A percentile compares a stretch with the other conserved stretches of the same genome.
Conservation (phyloP, 2,797 vertebrate species). For the Crax fasciolata region DNA sequence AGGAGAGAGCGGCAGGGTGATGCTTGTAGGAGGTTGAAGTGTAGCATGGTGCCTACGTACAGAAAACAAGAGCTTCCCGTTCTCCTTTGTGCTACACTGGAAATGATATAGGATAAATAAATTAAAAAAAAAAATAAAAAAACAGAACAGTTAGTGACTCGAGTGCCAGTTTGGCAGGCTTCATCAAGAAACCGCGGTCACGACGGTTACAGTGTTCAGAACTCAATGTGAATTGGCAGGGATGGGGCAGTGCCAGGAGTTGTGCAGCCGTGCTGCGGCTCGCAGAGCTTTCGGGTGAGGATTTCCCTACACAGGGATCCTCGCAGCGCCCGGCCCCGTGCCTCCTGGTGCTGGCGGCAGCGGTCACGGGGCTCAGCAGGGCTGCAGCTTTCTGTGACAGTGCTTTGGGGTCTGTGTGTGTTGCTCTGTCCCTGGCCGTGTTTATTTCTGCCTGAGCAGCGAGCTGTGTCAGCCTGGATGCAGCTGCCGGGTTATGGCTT, state of each 20-base stretch:
- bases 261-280: not conserved
- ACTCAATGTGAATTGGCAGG: conserved; percentile 66
- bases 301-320: not conserved
- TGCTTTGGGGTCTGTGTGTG: conserved; percentile 23
- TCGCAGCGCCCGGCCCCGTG: not conserved
- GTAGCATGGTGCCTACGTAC: conserved; percentile 68
- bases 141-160: conserved; percentile 27
- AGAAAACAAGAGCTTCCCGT: conserved; percentile 79
- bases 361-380: accelerated
- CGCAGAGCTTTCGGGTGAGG: not conserved
- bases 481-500: conserved; percentile 52
- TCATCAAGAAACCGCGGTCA: conserved; percentile 60
- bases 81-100: conserved; percentile 73
- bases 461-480: conserved; percentile 14
- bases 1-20: conserved; percentile 67
- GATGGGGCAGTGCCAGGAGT: not conserved
- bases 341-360: accelerated
- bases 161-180: conserved; percentile 73
- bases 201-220: conserved; percentile 45
- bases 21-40: conserved; percentile 2
- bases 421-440: conserved; percentile 10
- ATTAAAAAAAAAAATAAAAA: not conserved
- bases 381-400: not conserved
- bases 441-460: conserved; percentile 16
- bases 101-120: conserved; percentile 57